A percentile compares a stretch with the other conserved stretches of the same genome.
phyloP scores from a whole-genome alignment of 2,797 vertebrate genomes.

The Chelon auratus region DNA sequence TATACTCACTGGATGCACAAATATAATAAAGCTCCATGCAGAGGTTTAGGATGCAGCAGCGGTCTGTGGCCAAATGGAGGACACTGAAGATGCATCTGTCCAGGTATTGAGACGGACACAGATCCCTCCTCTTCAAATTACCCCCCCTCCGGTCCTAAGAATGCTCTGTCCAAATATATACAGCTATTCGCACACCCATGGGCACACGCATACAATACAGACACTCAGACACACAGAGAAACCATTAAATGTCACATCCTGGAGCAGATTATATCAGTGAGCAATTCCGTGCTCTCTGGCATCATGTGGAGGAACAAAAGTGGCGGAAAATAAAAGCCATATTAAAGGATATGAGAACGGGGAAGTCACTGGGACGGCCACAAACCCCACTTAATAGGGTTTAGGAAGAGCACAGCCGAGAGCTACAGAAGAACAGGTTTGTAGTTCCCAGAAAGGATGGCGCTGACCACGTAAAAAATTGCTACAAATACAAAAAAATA shows the following conservation, averaged over 20 bases:
- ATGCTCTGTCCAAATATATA: constrained; percentile 65
- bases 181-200: constrained; percentile 31
- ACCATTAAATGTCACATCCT: constrained; percentile 68
- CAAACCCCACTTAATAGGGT: constrained; percentile 47
- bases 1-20: constrained; percentile 80
- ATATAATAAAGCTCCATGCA: constrained; percentile 80
- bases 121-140: constrained; percentile 73
- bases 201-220: constrained; percentile 34
- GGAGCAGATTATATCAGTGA: constrained; percentile 65
- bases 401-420: constrained; percentile 27
- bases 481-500: constrained; percentile 4
- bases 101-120: constrained; percentile 78
- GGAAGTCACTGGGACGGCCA: constrained; percentile 45
- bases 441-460: constrained; percentile 15
- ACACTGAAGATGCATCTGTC: constrained; percentile 80
- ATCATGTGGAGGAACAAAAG: constrained; percentile 65
- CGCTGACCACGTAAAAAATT: constrained; percentile 2
- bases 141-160: constrained; percentile 42
- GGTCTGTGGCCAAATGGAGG: constrained; percentile 72
- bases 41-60: constrained; percentile 63
- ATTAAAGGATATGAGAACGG: constrained; percentile 60
- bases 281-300: constrained; percentile 60
- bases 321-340: constrained; percentile 64
- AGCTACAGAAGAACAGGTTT: constrained; percentile 33
- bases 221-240: constrained; percentile 39